Percentiles rank a stretch among this genome's conserved stretches.
These are phyloP conservation scores for Ammodytes marinus DNA, from an alignment of 2,113 vertebrate species.

Conservation along the genomic window DNA sequence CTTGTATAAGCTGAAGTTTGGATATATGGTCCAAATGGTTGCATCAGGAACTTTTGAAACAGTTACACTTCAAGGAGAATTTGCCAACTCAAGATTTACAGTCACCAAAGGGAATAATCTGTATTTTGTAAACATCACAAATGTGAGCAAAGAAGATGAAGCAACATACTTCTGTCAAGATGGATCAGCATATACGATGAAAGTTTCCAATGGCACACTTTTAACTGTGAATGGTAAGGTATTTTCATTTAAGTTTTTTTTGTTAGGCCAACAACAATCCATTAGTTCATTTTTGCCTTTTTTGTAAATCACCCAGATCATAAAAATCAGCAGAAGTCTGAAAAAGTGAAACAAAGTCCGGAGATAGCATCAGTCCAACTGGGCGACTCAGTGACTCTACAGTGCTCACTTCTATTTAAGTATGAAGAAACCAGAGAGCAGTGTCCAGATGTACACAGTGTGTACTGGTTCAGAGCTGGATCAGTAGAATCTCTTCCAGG, in stretches of 20 bases:
- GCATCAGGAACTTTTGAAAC: neutral
- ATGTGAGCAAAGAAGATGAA: slow-evolving; percentile 53
- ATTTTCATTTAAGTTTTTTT: neutral
- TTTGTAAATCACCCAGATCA: slow-evolving; percentile 20
- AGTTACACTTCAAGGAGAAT: rapidly evolving
- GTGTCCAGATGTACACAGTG: slow-evolving; percentile 41
- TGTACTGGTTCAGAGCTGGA: slow-evolving; percentile 56
- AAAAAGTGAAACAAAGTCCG: slow-evolving; percentile 32
- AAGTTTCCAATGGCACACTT: neutral
- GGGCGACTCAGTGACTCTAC: slow-evolving; percentile 39
- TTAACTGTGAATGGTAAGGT: slow-evolving; percentile 63
- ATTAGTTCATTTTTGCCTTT: neutral
- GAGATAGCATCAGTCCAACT: neutral
- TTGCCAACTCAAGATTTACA: slow-evolving; percentile 10
- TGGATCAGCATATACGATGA: neutral
- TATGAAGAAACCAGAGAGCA: neutral
- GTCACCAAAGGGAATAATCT: rapidly evolving
- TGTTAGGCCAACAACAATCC: neutral
- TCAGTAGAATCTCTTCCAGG: neutral
- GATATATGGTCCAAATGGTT: slow-evolving; percentile 22
- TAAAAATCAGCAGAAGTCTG: neutral
- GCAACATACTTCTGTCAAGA: slow-evolving; percentile 39
- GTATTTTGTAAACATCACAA: neutral
- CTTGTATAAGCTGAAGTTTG: slow-evolving; percentile 45
- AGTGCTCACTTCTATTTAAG: slow-evolving; percentile 61